These are phyloP conservation scores for Chaenogobius annularis DNA, from an alignment of 2,113 vertebrate species.

Conservation along the genomic window DNA sequence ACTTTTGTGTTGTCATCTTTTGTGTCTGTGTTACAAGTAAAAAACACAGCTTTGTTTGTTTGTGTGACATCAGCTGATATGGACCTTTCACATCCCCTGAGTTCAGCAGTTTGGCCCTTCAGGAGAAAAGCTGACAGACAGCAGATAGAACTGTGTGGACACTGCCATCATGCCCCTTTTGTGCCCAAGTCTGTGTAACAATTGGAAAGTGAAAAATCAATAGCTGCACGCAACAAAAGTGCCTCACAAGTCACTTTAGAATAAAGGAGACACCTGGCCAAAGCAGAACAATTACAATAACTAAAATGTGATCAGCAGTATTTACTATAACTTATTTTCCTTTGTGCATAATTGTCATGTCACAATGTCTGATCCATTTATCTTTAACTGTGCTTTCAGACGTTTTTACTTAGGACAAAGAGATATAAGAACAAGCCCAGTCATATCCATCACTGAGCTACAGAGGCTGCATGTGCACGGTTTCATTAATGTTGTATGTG, in stretches of 20 bases:
- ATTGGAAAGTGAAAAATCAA: conserved; percentile 33
- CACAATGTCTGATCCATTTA: not conserved
- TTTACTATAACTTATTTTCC: not conserved
- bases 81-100: conserved; percentile 62
- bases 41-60: conserved; percentile 53
- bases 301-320: conserved; percentile 24
- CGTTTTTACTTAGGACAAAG: conserved; percentile 46
- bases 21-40: conserved; percentile 13
- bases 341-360: not conserved
- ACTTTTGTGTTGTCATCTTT: conserved; percentile 26
- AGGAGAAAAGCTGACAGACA: conserved; percentile 54
- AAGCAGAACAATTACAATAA: conserved; percentile 41
- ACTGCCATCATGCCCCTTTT: conserved; percentile 60
- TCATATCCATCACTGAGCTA: conserved; percentile 23
- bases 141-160: conserved; percentile 47
- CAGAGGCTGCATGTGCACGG: too few relatives aligned
- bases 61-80: conserved; percentile 65
- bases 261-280: conserved; percentile 48
- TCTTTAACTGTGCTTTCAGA: conserved; percentile 22
- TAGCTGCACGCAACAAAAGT: conserved; percentile 45
- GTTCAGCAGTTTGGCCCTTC: conserved; percentile 75
- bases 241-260: conserved; percentile 61
- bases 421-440: conserved; percentile 54
- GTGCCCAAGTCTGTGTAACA: conserved; percentile 56
- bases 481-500: too few relatives aligned